A percentile compares a stretch with the other conserved stretches of the same genome.
Evolutionary conservation across 2,888 invertebrate genomes (phyloP).

Genomic region (Dysmachus trigonus): DNA sequence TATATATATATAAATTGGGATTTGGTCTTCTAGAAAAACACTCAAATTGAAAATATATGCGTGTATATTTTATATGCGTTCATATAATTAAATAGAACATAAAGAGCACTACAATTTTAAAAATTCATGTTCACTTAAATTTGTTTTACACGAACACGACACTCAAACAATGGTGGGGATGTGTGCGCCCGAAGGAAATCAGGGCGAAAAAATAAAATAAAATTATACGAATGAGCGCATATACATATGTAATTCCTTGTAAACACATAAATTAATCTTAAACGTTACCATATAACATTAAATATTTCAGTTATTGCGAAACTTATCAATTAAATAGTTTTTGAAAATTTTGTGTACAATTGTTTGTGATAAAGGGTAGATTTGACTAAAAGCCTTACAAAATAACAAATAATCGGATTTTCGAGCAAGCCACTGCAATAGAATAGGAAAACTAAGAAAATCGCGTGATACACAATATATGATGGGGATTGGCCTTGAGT

Average conservation of each 20-base stretch:
- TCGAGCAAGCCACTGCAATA: neutral
- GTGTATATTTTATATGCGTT: conserved; percentile 5
- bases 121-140: neutral
- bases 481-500: neutral
- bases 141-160: neutral
- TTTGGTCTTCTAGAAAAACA: neutral
- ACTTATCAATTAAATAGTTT: neutral
- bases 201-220: neutral
- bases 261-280: neutral
- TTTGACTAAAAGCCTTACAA: neutral
- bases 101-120: neutral
- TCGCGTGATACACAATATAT: neutral
- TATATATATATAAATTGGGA: too few species aligned
- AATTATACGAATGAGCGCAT: neutral
- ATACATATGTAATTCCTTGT: neutral
- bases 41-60: conserved; percentile 15
- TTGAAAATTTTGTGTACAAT: neutral
- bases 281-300: neutral
- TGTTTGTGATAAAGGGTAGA: neutral
- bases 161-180: neutral
- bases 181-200: neutral
- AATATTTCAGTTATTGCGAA: neutral
- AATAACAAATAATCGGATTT: neutral
- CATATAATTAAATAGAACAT: neutral
- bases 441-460: neutral